Conservation (phyloP, 2,888 invertebrate genomes). For the Eristalis pertinax region DNA sequence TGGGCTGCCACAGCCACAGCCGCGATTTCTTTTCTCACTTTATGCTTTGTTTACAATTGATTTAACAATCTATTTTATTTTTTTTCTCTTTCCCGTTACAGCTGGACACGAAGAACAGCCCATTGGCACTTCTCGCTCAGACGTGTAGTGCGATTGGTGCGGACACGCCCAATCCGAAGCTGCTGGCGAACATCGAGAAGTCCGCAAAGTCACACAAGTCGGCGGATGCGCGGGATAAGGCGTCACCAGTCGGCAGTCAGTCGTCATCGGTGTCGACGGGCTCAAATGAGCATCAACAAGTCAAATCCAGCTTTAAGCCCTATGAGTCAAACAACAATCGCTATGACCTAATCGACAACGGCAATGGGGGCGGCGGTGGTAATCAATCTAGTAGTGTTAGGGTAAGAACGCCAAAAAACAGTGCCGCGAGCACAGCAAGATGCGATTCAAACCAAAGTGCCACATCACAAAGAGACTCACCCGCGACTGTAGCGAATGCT, state of each 20-base stretch:
- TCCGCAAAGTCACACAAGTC: constrained; percentile 83
- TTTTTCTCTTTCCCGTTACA: constrained; percentile 85
- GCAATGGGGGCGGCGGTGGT: constrained; percentile 46
- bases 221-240: constrained; percentile 84
- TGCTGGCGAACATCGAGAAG: constrained; percentile 89
- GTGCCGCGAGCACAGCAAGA: constrained; percentile 78
- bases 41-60: constrained; percentile 50
- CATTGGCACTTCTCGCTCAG: constrained; percentile 95
- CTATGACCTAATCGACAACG: constrained; percentile 76
- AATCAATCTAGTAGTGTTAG: constrained; percentile 68
- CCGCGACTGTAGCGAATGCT: constrained; percentile 72
- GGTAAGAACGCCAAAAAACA: constrained; percentile 78
- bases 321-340: constrained; percentile 86
- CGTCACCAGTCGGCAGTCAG: constrained; percentile 81
- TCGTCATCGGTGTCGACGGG: constrained; percentile 81
- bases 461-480: constrained; percentile 81
- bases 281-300: constrained; percentile 78
- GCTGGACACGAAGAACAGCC: constrained; percentile 99
- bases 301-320: constrained; percentile 88
- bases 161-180: constrained; percentile 90
- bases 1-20: constrained; percentile 3
- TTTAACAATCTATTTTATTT: constrained; percentile 22
- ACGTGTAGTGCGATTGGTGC: constrained; percentile 98
- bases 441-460: constrained; percentile 91
- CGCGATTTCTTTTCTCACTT: constrained; percentile 26